These are phyloP conservation scores for Torymus auratus DNA, from an alignment of 2,888 invertebrate species.

Conservation along the genomic window DNA sequence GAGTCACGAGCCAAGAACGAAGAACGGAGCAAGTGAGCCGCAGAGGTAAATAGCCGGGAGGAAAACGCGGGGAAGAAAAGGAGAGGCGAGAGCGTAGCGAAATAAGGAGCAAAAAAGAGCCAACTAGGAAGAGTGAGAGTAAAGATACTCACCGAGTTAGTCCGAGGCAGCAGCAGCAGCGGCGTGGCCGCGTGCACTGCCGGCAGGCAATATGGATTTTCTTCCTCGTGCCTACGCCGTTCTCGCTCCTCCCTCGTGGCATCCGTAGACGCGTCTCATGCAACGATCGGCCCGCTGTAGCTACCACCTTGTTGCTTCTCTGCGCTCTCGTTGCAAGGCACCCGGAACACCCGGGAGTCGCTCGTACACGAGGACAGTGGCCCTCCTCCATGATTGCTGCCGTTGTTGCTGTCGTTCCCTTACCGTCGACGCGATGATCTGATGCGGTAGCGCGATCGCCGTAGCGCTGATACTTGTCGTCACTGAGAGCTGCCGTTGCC, in stretches of 20 bases:
- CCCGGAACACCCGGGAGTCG: too few relatives aligned
- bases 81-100: not conserved
- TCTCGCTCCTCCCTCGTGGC: slow-evolving; percentile 4
- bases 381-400: too few relatives aligned
- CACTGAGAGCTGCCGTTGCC: not conserved
- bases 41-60: not conserved
- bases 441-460: not conserved
- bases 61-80: not conserved
- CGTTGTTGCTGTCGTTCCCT: not conserved
- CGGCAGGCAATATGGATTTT: slow-evolving; percentile 39
- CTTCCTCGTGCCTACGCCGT: not conserved
- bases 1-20: too few relatives aligned
- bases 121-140: too few relatives aligned
- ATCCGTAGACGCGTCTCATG: not conserved
- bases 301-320: too few relatives aligned
- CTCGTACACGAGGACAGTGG: too few relatives aligned
- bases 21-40: not conserved
- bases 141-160: slow-evolving; percentile 13
- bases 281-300: too few relatives aligned
- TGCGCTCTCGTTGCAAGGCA: too few relatives aligned
- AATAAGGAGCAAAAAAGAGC: too few relatives aligned
- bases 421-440: not conserved
- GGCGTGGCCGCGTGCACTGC: slow-evolving; percentile 11
- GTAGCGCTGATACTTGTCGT: too few relatives aligned
- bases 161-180: not conserved